Evolutionary conservation across 2,797 vertebrate species (phyloP).

Genomic region (Sebastes flavidus): DNA sequence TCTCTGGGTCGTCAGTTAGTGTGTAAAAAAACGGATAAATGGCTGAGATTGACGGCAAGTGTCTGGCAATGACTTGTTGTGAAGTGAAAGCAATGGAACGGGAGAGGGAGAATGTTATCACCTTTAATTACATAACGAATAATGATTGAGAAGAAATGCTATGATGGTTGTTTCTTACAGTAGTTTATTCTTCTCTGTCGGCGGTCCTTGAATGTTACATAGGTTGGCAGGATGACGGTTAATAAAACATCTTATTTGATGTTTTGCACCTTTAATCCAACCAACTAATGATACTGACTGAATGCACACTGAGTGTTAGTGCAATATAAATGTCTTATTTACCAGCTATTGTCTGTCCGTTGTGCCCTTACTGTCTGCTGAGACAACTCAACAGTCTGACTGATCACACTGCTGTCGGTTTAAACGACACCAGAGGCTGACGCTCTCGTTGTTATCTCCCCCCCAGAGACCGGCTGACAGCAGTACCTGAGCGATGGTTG

Average conservation of each 20-base stretch:
- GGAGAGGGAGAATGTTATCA: too few species aligned
- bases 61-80: too few species aligned
- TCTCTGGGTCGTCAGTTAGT: too few species aligned
- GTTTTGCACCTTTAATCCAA: neutral
- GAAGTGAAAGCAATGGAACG: too few species aligned
- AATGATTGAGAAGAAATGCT: too few species aligned
- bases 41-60: too few species aligned
- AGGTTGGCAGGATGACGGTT: too few species aligned
- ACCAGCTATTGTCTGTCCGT: neutral
- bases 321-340: neutral
- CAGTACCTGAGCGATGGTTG: slow-evolving; percentile 84
- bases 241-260: neutral
- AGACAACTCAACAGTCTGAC: neutral
- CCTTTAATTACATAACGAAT: too few species aligned
- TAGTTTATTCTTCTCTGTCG: too few species aligned
- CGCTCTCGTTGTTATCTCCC: neutral
- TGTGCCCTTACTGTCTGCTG: neutral
- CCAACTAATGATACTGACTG: neutral
- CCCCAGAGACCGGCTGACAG: neutral
- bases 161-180: too few species aligned
- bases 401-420: neutral
- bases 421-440: neutral
- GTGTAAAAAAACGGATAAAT: too few species aligned
- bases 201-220: too few species aligned
- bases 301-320: neutral